Evolutionary conservation across 2,888 invertebrate species (phyloP).

Genomic region (Pollenia amentaria): DNA sequence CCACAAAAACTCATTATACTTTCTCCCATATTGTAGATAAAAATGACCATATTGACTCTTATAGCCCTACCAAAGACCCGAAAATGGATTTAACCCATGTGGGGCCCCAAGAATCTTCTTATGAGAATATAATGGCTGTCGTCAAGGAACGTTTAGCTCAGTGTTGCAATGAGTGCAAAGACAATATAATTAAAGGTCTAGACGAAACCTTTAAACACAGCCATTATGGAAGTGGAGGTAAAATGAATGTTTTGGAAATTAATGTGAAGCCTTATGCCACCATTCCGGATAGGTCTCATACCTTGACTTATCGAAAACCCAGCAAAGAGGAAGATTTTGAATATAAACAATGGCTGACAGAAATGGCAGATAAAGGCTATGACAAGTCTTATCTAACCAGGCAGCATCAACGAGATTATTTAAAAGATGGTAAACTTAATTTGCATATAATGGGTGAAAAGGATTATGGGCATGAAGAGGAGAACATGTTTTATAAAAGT

Average conservation of each 20-base stretch:
- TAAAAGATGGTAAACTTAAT: slow-evolving; percentile 72
- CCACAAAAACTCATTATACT: background rate
- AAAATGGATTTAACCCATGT: background rate
- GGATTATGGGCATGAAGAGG: background rate
- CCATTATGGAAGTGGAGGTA: background rate
- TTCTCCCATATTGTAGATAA: background rate
- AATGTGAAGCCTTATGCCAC: slow-evolving; percentile 18
- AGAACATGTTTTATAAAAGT: slow-evolving; percentile 38
- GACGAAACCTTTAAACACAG: slow-evolving; percentile 29
- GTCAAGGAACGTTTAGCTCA: slow-evolving; percentile 69
- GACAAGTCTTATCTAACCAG: slow-evolving; percentile 77
- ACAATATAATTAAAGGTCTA: slow-evolving; percentile 42
- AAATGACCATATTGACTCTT: background rate
- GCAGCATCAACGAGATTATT: slow-evolving; percentile 75
- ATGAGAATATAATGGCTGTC: slow-evolving; percentile 29
- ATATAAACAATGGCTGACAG: slow-evolving; percentile 75
- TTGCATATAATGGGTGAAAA: slow-evolving; percentile 54
- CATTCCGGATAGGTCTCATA: background rate
- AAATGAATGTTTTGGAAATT: slow-evolving; percentile 19
- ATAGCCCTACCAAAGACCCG: background rate
- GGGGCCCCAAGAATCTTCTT: background rate
- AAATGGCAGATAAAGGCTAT: slow-evolving; percentile 79
- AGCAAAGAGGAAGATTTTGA: slow-evolving; percentile 52
- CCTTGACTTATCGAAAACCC: background rate
- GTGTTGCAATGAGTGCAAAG: slow-evolving; percentile 76